Evolutionary conservation across 1,140 invertebrate genomes (phyloP).

Genomic region (Micrasema minimum): DNA sequence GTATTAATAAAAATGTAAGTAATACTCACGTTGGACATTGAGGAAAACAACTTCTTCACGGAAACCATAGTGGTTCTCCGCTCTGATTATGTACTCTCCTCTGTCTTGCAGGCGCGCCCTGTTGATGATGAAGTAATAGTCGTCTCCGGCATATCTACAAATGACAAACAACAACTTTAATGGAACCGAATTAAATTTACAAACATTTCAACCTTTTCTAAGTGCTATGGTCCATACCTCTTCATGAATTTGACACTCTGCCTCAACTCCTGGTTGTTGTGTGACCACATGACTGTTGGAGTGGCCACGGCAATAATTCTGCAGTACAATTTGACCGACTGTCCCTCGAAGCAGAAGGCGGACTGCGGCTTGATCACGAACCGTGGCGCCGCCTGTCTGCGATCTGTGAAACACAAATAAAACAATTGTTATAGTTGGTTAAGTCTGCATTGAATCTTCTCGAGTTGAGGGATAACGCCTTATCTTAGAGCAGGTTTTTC

Average conservation of each 20-base stretch:
- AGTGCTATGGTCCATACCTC: too few species aligned
- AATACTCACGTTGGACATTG: slow-evolving; percentile 92
- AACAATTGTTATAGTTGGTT: too few species aligned
- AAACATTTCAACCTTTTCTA: too few species aligned
- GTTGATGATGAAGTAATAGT: slow-evolving; percentile 98
- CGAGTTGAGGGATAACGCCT: too few species aligned
- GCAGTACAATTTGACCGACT: slow-evolving; percentile 97
- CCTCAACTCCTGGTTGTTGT: slow-evolving; percentile 91
- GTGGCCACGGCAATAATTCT: slow-evolving; percentile 94
- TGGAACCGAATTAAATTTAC: too few species aligned
- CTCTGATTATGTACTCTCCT: slow-evolving; percentile 96
- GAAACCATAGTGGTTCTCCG: slow-evolving; percentile 97
- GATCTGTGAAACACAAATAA: slow-evolving; percentile 75
- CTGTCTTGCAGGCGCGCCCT: slow-evolving; percentile 93
- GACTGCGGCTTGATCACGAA: slow-evolving; percentile 97
- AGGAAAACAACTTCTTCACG: slow-evolving; percentile 97
- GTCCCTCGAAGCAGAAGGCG: slow-evolving; percentile 96
- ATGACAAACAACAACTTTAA: background rate
- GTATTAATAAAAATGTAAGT: too few species aligned
- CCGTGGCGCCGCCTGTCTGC: slow-evolving; percentile 95
- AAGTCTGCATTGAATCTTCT: too few species aligned
- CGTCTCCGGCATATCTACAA: slow-evolving; percentile 84
- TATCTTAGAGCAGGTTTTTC: too few species aligned
- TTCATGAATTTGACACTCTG: slow-evolving; percentile 99
- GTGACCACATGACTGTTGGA: slow-evolving; percentile 95